Conservation (phyloP, 2,888 invertebrate genomes). For the Ornithoptera priamus region DNA sequence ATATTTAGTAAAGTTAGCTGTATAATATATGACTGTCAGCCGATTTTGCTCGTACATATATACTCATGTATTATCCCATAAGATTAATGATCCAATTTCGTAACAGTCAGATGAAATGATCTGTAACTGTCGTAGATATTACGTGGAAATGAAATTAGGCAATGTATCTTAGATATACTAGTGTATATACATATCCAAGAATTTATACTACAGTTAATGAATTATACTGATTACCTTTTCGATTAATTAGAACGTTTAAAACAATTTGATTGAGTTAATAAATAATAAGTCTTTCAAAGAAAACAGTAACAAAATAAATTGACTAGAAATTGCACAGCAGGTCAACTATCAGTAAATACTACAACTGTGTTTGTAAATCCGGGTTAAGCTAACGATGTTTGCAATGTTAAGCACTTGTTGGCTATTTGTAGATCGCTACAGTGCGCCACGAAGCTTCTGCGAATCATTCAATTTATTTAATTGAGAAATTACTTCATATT, state of each 20-base stretch:
- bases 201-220: too few relatives aligned
- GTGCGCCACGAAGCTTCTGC: neutral
- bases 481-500: neutral
- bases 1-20: too few relatives aligned
- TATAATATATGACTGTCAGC: too few relatives aligned
- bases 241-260: too few relatives aligned
- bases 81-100: slow-evolving; percentile 7
- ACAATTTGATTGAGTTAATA: neutral
- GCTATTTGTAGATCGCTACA: neutral
- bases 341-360: neutral
- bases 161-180: neutral
- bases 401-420: neutral
- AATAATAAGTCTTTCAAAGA: neutral
- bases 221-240: too few relatives aligned
- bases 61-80: neutral
- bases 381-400: slow-evolving; percentile 3
- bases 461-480: neutral
- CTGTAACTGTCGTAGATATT: slow-evolving; percentile 3
- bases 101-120: slow-evolving; percentile 7
- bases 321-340: neutral
- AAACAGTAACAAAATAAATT: neutral
- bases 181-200: neutral
- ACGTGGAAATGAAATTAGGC: slow-evolving; percentile 5
- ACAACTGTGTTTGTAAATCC: neutral
- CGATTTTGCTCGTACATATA: neutral